Conservation (phyloP, 1,140 invertebrate genomes). For the Bactericera cockerelli region DNA sequence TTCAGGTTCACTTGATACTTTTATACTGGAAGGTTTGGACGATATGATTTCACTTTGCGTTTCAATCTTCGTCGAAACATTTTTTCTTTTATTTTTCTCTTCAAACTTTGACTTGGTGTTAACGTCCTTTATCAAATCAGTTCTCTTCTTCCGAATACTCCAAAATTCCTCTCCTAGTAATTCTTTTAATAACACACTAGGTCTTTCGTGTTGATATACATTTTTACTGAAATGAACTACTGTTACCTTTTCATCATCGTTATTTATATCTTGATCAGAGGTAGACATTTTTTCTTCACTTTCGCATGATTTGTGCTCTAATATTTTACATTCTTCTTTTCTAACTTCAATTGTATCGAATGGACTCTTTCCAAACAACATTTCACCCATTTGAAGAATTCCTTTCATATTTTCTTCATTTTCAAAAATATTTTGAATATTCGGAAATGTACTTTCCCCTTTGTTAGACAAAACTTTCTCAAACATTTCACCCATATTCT, state of each 20-base stretch:
- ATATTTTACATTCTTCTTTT: neutral
- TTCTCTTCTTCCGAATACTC: neutral
- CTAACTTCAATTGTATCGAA: neutral
- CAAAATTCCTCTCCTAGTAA: conserved; percentile 2
- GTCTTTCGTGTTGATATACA: neutral
- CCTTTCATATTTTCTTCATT: neutral
- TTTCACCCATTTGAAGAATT: neutral
- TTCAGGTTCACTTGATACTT: neutral
- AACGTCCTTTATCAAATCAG: neutral
- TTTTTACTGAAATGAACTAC: neutral
- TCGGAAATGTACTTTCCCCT: too few relatives aligned
- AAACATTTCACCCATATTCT: too few relatives aligned
- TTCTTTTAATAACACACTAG: neutral
- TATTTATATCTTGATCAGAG: neutral
- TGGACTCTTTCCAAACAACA: neutral
- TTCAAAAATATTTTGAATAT: neutral
- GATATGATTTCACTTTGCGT: too few relatives aligned
- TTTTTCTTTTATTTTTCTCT: too few relatives aligned
- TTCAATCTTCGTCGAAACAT: too few relatives aligned
- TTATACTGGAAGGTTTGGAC: too few relatives aligned
- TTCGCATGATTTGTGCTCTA: neutral
- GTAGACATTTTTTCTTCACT: neutral
- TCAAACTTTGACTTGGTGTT: too few relatives aligned
- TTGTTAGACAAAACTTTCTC: too few relatives aligned
- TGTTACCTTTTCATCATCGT: neutral